Evolutionary conservation across 2,797 vertebrate genomes (phyloP).

Genomic region (Nyctibius grandis): DNA sequence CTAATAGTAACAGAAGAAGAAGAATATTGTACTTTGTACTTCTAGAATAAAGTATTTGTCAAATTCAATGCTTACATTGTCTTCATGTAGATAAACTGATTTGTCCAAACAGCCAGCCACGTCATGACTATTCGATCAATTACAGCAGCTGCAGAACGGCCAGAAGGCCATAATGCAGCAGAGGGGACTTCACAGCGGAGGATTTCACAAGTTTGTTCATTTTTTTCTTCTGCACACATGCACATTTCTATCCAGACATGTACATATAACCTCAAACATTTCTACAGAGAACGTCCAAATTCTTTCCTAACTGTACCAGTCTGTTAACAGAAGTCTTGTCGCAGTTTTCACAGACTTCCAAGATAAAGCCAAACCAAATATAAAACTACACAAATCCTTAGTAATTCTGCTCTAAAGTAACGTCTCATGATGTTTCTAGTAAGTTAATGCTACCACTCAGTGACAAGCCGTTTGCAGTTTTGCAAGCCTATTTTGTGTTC

Average conservation of each 20-base stretch:
- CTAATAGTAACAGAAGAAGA: background rate
- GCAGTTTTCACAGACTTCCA: background rate
- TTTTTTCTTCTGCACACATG: background rate
- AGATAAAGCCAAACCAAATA: background rate
- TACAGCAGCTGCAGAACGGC: background rate
- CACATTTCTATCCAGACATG: background rate
- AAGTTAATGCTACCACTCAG: background rate
- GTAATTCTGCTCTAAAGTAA: background rate
- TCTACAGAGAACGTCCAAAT: background rate
- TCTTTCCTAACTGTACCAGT: background rate
- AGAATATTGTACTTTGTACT: background rate
- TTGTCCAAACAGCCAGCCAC: background rate
- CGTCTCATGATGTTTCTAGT: slow-evolving; percentile 15
- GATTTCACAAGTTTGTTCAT: background rate
- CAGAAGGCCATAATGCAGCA: background rate
- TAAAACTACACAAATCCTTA: background rate
- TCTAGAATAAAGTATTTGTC: background rate
- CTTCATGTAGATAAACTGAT: slow-evolving; percentile 2
- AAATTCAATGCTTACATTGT: slow-evolving; percentile 12
- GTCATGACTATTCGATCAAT: slow-evolving; percentile 21
- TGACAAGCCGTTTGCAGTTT: background rate
- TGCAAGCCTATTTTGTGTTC: slow-evolving; percentile 31
- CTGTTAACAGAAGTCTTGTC: background rate
- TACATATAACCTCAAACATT: background rate
- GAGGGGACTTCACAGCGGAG: background rate